Base-by-base conservation (phyloP, 2,888 invertebrate species). In the Dyspetes luteomarginatus region DNA sequence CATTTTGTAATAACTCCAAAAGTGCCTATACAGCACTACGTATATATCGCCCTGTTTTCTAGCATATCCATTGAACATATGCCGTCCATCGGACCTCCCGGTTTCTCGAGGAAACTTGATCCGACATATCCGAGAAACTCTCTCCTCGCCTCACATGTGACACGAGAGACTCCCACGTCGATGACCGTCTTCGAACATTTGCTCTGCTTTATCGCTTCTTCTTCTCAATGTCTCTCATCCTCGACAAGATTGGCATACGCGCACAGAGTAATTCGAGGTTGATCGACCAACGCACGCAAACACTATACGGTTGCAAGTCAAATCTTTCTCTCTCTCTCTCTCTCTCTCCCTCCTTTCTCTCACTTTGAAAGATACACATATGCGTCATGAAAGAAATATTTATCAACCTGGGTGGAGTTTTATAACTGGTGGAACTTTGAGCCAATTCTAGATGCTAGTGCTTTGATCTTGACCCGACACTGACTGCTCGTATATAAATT, bases 201-300 rank as follows among this genome's bases (percentile, higher is more conserved):
- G 36, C 7, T 36, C 67, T 64, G 19, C 58, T 69, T 28, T 50
- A 43, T 68, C 55, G 30, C 24, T n/a, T 56, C 36, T 68, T 68
- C 28, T 28, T 41, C 43, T 24, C 43, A n/a, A n/a, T n/a, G n/a
- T n/a, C n/a, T n/a, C n/a, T n/a, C n/a, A n/a, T n/a, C n/a, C n/a
- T n/a, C n/a, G n/a, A n/a, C n/a, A n/a, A n/a, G n/a, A n/a, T 22
- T 24, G 26, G 45, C 55, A 26, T 45, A 28, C 3, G 58, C 43
- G 28, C n/a, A 56, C n/a, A 1, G 24, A 58, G 79, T 65, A 71
- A 79, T 69, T 58, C 56, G 74, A 74, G 62, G 55, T 81, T 74
- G 64, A 74, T 50, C 78, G 77, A 73, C 52, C 75, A 56, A 45
- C 62, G 50, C 71, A 65, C 71, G 36, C 41, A 45, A 28, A 56